Base-by-base conservation (phyloP, 1,140 invertebrate genomes). In the Eriosoma lanigerum region DNA sequence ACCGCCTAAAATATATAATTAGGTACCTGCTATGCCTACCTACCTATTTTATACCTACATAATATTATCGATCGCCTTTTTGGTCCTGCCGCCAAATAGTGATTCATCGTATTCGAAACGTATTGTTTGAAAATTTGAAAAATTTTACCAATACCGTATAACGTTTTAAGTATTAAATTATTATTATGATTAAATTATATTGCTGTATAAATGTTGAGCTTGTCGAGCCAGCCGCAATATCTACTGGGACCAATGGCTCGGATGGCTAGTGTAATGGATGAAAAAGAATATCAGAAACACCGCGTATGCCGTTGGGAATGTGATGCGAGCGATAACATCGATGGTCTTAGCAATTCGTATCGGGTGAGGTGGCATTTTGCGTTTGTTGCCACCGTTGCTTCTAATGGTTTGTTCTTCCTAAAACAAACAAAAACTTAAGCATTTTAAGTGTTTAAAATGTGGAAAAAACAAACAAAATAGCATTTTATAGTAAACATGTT, bases 231-330 rank as follows among this genome's bases (percentile, higher is more conserved):
- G 3, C 17, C 70, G 46, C 50, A 12, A 38, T 38, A 32, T 32
- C 52, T 76, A 76, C 19, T 56, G 50, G 58, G 78, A 38, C 64
- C 58, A 81, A 19, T 81, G 64, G 48, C 72, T 81, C n/a, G 83
- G 83, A 82, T 83, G 83, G 58, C 83, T 83, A 68, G 83, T 84
- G 87, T 96, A 96, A 88, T 94, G 93, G 83, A 95, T 93, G 89
- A 96, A 96, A 89, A 96, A 96, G 88, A 95, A 96, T 85, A 95
- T 93, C 83, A 96, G 90, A 88, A 97, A 97, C 84, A 96, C 91
- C 85, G 93, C 92, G 86, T 95, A 97, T 83, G 94, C 94, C 82
- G 93, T 91, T 82, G 95, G 95, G 88, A 96, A 97, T 81, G 94
- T 94, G 84, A 96, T 93, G 85, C 94, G 90, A 52, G 94, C 94